phyloP scores from a whole-genome alignment of 1,140 invertebrate species.

The Anadara kagoshimensis region DNA sequence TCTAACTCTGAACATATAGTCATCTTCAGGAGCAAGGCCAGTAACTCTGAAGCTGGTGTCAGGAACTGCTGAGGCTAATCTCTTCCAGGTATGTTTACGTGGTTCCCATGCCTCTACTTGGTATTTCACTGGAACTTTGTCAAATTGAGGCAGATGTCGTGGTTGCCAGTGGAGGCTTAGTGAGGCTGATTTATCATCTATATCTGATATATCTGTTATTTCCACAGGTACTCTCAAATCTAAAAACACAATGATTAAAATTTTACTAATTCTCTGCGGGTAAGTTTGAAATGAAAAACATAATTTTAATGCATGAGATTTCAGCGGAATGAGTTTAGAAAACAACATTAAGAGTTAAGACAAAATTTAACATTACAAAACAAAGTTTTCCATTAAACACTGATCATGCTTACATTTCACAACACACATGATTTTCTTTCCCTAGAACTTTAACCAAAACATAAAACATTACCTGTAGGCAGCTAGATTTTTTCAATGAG shows the following conservation, averaged over 20 bases:
- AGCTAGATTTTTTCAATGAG: too few relatives aligned
- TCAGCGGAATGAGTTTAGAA: too few relatives aligned
- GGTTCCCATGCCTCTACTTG: conserved; percentile 60
- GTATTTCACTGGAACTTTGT: conserved; percentile 52
- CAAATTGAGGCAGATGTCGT: conserved; percentile 31
- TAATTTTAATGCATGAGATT: too few relatives aligned
- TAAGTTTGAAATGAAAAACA: too few relatives aligned
- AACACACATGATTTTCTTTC: too few relatives aligned
- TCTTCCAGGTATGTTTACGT: conserved; percentile 52
- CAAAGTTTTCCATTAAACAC: too few relatives aligned
- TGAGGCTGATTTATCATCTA: conserved; percentile 51
- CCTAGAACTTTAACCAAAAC: too few relatives aligned
- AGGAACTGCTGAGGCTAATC: conserved; percentile 49
- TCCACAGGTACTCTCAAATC: conserved; percentile 54
- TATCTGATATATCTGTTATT: conserved; percentile 59
- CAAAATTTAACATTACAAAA: too few relatives aligned
- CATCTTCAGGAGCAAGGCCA: conserved; percentile 71
- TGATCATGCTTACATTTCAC: too few relatives aligned
- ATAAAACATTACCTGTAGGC: too few relatives aligned
- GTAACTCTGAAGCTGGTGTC: conserved; percentile 60
- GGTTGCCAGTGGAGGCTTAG: conserved; percentile 57
- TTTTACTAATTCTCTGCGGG: background rate
- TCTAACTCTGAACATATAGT: conserved; percentile 97
- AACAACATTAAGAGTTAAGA: too few relatives aligned
- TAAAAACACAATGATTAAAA: conserved; percentile 24